Conservation (phyloP, 2,888 invertebrate genomes). For the Selenia dentaria region DNA sequence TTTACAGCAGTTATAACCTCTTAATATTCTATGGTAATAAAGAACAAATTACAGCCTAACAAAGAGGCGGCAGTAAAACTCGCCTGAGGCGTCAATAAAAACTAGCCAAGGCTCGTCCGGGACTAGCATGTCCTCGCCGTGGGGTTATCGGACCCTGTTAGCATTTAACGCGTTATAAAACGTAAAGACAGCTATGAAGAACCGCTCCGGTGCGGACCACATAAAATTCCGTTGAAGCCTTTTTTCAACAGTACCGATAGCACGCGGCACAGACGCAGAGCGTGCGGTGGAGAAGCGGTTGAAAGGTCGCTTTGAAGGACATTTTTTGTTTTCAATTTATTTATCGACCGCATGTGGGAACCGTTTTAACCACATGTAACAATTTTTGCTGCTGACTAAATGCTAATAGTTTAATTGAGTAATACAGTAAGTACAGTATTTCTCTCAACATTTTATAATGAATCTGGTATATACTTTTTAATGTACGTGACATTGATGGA, state of each 20-base stretch:
- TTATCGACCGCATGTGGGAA: conserved; percentile 55
- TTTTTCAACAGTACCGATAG: conserved; percentile 78
- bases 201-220: conserved; percentile 70
- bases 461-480: conserved; percentile 13
- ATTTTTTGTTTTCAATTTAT: conserved; percentile 65
- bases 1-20: too few relatives aligned
- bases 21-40: not conserved
- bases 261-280: conserved; percentile 59
- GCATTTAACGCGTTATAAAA: conserved; percentile 79
- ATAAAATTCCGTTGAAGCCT: conserved; percentile 81
- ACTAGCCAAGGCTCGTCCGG: conserved; percentile 53
- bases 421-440: conserved; percentile 1
- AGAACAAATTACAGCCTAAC: conserved; percentile 23
- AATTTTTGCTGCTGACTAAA: conserved; percentile 29
- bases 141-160: conserved; percentile 81
- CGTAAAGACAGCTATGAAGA: conserved; percentile 74
- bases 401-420: conserved; percentile 15
- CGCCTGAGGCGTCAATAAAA: conserved; percentile 54
- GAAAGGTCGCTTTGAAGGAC: conserved; percentile 76
- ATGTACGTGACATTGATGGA: conserved; percentile 37
- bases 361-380: conserved; percentile 46
- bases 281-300: conserved; percentile 54
- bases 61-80: conserved; percentile 54
- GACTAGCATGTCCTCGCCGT: conserved; percentile 73
- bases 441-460: conserved; percentile 2